Base-by-base conservation (phyloP, 1,140 invertebrate species). In the Drosophila nebulosa region DNA sequence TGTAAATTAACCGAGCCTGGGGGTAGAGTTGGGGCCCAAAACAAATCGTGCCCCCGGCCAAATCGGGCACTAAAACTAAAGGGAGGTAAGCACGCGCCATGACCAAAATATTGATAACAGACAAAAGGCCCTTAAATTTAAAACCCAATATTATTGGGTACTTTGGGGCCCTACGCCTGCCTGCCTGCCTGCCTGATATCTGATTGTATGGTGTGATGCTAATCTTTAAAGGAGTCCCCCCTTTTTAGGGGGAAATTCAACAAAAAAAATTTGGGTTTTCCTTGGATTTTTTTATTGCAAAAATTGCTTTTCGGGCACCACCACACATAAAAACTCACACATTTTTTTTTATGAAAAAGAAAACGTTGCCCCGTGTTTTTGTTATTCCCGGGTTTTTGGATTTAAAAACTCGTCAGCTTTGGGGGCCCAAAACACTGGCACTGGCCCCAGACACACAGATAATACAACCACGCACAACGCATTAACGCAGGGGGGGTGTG, bases 81-180 rank as follows among this genome's bases (percentile, higher is more conserved):
- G 65, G 70, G 60, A 86, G 66, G 66, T 71, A 81, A 81, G 81
- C 81, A 85, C 81, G 78, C 78, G 81, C 83, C 66, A 55, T 57
- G 55, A 64, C 51, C 36, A 36, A 59, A 59, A 71, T 62, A 61
- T 57, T 72, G 80, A 85, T 85, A 85, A 86, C 71, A 83, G 64
- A 32, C 53, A 16, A 32, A 36, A 58, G 30, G 24, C 30, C 51
- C 30, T 27, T 16, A n/a, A n/a, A 32, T 16, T 21, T 58, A 39
- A 58, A n/a, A n/a, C n/a, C 39, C 10, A 55, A 55, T 55, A 35
- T 21, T 46, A 18, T 46, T 46, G n/a, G n/a, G 39, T 46, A 21
- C 16, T 21, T 46, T n/a, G n/a, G n/a, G 39, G 9, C 5, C 18
- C 16, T 6, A 46, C 12, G 12, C 35, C 35, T n/a, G n/a, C n/a